Percentiles rank a stretch among this genome's conserved stretches.
These are phyloP conservation scores for Coregonus suidteri DNA, from an alignment of 2,797 vertebrate species.

Conservation along the genomic window DNA sequence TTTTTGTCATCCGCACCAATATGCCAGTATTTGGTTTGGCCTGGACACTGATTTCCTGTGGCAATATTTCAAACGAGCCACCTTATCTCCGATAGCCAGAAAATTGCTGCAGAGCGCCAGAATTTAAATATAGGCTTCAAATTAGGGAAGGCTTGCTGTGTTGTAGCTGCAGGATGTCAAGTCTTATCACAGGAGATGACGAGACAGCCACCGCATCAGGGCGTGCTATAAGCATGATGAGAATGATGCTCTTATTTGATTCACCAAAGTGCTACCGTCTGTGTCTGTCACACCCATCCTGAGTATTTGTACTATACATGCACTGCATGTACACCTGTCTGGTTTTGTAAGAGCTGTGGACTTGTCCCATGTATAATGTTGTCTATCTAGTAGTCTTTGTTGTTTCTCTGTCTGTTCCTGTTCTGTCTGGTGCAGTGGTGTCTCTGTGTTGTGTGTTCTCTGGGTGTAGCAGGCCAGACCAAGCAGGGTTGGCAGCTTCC, in stretches of 20 bases:
- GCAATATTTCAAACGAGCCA: slow-evolving; percentile 39
- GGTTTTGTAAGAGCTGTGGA: neutral
- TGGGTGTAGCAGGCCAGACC: slow-evolving; percentile 16
- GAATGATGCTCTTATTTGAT: slow-evolving; percentile 5
- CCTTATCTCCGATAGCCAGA: slow-evolving; percentile 46
- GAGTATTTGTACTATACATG: neutral
- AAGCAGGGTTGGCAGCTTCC: slow-evolving; percentile 25
- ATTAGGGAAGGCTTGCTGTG: slow-evolving; percentile 8
- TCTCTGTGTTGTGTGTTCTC: slow-evolving; percentile 20
- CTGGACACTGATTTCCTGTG: slow-evolving; percentile 47
- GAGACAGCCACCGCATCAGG: neutral
- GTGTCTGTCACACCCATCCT: neutral
- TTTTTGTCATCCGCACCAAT: slow-evolving; percentile 59
- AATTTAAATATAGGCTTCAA: slow-evolving; percentile 33
- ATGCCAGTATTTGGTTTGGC: slow-evolving; percentile 51
- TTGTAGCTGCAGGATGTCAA: slow-evolving; percentile 28
- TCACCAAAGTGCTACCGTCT: too few relatives aligned
- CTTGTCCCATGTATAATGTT: neutral
- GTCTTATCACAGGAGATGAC: slow-evolving; percentile 34
- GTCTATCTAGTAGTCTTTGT: slow-evolving; percentile 7
- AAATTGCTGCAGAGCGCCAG: slow-evolving; percentile 36
- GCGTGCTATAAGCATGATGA: slow-evolving; percentile 10
- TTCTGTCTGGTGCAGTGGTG: neutral
- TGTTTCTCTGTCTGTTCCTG: slow-evolving; percentile 3
- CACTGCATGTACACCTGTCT: neutral